Percentiles rank a stretch among this genome's conserved stretches.
phyloP scores from a whole-genome alignment of 2,888 invertebrate species.

The Tinea pellionella region DNA sequence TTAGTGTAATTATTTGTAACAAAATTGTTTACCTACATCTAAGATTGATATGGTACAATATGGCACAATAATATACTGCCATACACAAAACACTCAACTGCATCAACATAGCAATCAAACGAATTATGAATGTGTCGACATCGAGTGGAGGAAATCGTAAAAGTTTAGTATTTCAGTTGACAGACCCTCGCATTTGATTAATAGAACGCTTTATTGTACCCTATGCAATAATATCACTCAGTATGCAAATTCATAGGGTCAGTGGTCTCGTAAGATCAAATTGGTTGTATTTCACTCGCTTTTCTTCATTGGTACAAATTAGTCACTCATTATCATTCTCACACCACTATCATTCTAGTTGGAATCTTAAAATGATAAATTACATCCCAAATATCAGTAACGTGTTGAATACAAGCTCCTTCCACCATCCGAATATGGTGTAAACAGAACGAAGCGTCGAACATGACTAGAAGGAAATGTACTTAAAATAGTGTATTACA shows the following conservation, averaged over 20 bases:
- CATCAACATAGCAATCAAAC: background rate
- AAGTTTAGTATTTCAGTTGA: slow-evolving; percentile 33
- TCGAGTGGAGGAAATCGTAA: slow-evolving; percentile 38
- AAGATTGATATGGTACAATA: no score
- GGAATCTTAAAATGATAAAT: no score
- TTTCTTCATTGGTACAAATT: no score
- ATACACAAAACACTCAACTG: background rate
- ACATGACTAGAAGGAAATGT: background rate
- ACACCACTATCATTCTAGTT: no score
- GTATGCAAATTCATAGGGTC: slow-evolving; percentile 29
- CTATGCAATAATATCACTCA: slow-evolving; percentile 18
- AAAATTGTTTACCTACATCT: no score
- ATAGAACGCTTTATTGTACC: slow-evolving; percentile 41
- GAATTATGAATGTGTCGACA: background rate
- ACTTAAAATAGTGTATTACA: background rate
- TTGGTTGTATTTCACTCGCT: no score
- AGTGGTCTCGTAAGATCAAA: slow-evolving; percentile 18
- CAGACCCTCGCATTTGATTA: slow-evolving; percentile 31
- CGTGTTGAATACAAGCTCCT: no score
- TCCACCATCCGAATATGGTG: background rate
- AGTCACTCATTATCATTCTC: no score
- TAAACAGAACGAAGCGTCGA: background rate
- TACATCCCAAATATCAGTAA: no score
- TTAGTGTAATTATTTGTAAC: no score
- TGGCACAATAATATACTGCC: background rate